These are phyloP conservation scores for Tryphoninae sp. DNA, from an alignment of 2,888 invertebrate genomes.

Conservation along the genomic window DNA sequence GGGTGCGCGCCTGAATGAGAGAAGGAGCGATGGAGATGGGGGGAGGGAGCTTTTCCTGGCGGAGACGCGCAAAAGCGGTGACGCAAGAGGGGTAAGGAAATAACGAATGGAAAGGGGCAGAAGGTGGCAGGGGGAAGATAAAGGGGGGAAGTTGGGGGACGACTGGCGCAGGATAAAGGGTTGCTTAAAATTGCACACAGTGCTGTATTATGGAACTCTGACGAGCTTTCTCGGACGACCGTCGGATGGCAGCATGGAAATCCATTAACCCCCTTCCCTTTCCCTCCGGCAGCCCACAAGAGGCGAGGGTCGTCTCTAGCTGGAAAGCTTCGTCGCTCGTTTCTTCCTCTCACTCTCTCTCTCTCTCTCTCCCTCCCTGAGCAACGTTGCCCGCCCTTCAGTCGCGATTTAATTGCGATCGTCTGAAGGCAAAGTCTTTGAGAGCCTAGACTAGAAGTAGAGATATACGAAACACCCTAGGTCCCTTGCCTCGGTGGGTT, in stretches of 20 bases:
- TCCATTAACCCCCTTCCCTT: slow-evolving; percentile 76
- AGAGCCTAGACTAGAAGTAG: slow-evolving; percentile 53
- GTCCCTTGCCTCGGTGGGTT: neutral
- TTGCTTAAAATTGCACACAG: slow-evolving; percentile 80
- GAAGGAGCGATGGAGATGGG: slow-evolving; percentile 63
- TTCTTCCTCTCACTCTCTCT: slow-evolving; percentile 55
- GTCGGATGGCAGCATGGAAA: slow-evolving; percentile 78
- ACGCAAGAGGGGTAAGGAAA: slow-evolving; percentile 49
- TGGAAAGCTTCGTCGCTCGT: slow-evolving; percentile 34
- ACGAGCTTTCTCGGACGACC: slow-evolving; percentile 77
- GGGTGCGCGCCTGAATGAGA: neutral
- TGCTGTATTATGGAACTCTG: slow-evolving; percentile 80
- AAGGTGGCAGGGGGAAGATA: slow-evolving; percentile 32
- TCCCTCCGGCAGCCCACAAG: slow-evolving; percentile 1
- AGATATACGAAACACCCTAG: slow-evolving; percentile 51
- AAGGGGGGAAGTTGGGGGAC: slow-evolving; percentile 65
- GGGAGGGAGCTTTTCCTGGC: slow-evolving; percentile 39
- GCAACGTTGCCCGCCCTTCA: slow-evolving; percentile 68
- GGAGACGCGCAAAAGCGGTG: slow-evolving; percentile 59
- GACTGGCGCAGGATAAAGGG: slow-evolving; percentile 77
- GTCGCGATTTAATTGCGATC: slow-evolving; percentile 80
- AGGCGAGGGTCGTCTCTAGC: slow-evolving; percentile 35
- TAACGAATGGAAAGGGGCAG: slow-evolving; percentile 53
- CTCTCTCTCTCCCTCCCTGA: slow-evolving; percentile 52
- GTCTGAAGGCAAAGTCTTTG: slow-evolving; percentile 77